Base-by-base conservation (phyloP, 2,113 vertebrate genomes). In the Seriola quinqueradiata region DNA sequence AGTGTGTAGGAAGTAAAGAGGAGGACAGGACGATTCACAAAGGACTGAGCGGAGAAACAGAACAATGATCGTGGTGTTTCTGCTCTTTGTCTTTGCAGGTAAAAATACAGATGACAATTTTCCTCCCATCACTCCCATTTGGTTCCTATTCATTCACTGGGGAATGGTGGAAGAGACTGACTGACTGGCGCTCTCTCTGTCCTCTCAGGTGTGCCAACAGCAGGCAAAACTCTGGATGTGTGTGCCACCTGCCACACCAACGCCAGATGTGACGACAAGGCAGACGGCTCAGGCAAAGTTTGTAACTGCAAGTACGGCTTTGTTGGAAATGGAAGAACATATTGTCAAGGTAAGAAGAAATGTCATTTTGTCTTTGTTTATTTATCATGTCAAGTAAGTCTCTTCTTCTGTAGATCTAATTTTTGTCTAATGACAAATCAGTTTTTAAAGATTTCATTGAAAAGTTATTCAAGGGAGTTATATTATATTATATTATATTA, bases 291-390 rank as follows among this genome's bases (percentile, higher is more conserved):
- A 23, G 97, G 95, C 57, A 96, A 96, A 70, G 90, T 96, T 66
- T 99, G 98, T 57, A 96, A 96, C 85, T 99, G 98, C 93, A 97
- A 97, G 86, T 98, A 97, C 2, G 98, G 98, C 67, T 98, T 98
- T 88, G 94, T 97, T 60, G 98, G 98, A 79, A 99, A 99, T 6
- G 98, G 98, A 66, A 96, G 95, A 83, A 97, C 93, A 0, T 90
- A 93, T 17, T 99, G 98, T 90, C 86, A 95, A 89, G 98, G 98
- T 99, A 84, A 19, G 60, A 74, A 87, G 67, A 9, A 17, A 10
- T 0, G 28, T 2, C 16, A n/a, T n/a, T 5, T 28, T 28, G 1
- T n/a, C 23, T 55, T 9, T n/a, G 3, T 55, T 21, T 54, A 9
- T 10, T 54, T 36, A 36, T 36, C 34, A 6, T 36, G 34, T 36